These are phyloP conservation scores for Tiphia femorata DNA, from an alignment of 2,888 invertebrate species.

Conservation along the genomic window DNA sequence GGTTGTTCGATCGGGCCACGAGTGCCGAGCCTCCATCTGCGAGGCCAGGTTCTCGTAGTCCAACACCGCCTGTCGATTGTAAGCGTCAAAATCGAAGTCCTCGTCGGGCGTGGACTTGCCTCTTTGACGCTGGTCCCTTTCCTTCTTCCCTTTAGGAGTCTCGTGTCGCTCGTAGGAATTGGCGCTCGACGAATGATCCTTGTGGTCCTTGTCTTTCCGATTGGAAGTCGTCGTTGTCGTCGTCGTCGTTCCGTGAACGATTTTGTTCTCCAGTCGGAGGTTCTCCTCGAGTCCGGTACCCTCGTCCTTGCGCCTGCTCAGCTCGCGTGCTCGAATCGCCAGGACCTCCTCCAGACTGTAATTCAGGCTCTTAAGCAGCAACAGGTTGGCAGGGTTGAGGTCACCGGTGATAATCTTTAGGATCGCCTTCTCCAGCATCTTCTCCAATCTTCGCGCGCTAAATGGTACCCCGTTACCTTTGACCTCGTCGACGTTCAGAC, in stretches of 20 bases:
- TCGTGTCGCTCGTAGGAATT: conserved; percentile 12
- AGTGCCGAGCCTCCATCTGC: conserved; percentile 38
- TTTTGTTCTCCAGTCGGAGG: conserved; percentile 18
- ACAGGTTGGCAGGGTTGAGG: conserved; percentile 56
- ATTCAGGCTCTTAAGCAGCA: conserved; percentile 59
- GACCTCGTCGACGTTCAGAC: conserved; percentile 10
- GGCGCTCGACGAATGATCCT: conserved; percentile 12
- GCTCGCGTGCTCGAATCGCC: conserved; percentile 58
- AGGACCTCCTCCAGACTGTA: conserved; percentile 60
- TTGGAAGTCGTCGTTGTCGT: too few species aligned
- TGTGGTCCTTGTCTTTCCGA: conserved; percentile 11
- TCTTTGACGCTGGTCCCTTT: conserved; percentile 17
- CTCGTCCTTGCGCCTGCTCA: conserved; percentile 46
- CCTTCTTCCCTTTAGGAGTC: background rate
- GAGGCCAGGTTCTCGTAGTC: conserved; percentile 62
- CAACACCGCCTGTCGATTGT: conserved; percentile 59
- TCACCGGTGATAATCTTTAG: conserved; percentile 64
- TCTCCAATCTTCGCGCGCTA: conserved; percentile 55
- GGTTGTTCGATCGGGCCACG: conserved; percentile 24
- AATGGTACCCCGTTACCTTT: conserved; percentile 41
- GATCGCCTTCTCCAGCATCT: conserved; percentile 64
- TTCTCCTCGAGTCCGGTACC: conserved; percentile 28
- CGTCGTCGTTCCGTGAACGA: conserved; percentile 8
- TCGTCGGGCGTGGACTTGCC: conserved; percentile 17
- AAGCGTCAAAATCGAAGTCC: conserved; percentile 54